phyloP scores from a whole-genome alignment of 2,888 invertebrate species.

The Oxystoma pomonae region DNA sequence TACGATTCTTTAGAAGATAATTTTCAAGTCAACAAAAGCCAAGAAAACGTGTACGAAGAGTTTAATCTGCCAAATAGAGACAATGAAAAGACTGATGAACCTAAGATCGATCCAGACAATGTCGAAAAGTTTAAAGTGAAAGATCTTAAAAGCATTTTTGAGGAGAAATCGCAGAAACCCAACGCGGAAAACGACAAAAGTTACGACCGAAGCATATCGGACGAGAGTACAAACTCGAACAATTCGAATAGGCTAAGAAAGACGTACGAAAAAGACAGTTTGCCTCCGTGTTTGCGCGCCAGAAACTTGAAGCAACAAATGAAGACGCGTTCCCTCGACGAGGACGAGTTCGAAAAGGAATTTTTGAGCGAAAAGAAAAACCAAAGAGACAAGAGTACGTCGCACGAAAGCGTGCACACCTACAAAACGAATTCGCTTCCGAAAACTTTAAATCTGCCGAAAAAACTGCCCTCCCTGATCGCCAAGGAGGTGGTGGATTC shows the following conservation, averaged over 20 bases:
- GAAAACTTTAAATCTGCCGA: slow-evolving; percentile 55
- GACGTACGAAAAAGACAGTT: slow-evolving; percentile 42
- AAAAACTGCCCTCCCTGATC: slow-evolving; percentile 44
- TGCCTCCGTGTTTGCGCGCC: slow-evolving; percentile 60
- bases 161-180: slow-evolving; percentile 15
- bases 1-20: slow-evolving; percentile 40
- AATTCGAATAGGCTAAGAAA: slow-evolving; percentile 18
- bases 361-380: slow-evolving; percentile 48
- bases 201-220: slow-evolving; percentile 1
- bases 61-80: slow-evolving; percentile 31
- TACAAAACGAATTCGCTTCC: slow-evolving; percentile 52
- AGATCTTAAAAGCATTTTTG: slow-evolving; percentile 39
- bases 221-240: slow-evolving; percentile 8
- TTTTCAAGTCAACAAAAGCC: slow-evolving; percentile 14
- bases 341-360: slow-evolving; percentile 68
- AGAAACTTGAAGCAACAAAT: slow-evolving; percentile 58
- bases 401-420: slow-evolving; percentile 41
- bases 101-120: slow-evolving; percentile 20
- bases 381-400: slow-evolving; percentile 56
- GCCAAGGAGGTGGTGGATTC: slow-evolving; percentile 41
- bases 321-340: slow-evolving; percentile 67
- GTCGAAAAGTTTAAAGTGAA: slow-evolving; percentile 37
- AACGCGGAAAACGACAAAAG: slow-evolving; percentile 2
- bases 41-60: slow-evolving; percentile 41
- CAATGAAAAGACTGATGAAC: slow-evolving; percentile 26